A percentile compares a stretch with the other conserved stretches of the same genome.
Conservation (phyloP, 2,888 invertebrate genomes). For the Oscheius sp. region DNA sequence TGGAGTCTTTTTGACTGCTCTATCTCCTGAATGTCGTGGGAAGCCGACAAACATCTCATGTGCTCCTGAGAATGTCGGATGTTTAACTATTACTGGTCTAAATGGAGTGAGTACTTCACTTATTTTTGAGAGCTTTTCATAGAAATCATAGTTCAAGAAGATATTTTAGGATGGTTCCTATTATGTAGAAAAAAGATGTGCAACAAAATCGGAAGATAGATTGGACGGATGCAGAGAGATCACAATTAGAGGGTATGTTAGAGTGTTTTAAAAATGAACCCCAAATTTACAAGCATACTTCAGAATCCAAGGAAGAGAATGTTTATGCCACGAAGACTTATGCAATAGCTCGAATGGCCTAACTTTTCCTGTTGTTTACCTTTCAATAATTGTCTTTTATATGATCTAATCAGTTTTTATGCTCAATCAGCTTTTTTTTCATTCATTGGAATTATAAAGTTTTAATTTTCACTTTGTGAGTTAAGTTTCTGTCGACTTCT, state of each 20-base stretch:
- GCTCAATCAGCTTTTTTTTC: background rate
- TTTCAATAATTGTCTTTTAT: background rate
- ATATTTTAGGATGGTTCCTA: constrained; percentile 38
- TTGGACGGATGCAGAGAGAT: constrained; percentile 42
- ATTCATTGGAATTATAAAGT: background rate
- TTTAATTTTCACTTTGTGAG: constrained; percentile 16
- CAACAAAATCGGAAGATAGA: constrained; percentile 37
- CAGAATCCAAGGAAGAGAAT: constrained; percentile 40
- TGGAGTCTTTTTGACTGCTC: constrained; percentile 46
- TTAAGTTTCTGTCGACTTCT: constrained; percentile 15
- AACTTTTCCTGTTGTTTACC: background rate
- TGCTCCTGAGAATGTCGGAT: constrained; percentile 43
- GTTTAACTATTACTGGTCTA: constrained; percentile 39
- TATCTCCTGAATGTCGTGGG: constrained; percentile 42
- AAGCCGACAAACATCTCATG: constrained; percentile 39
- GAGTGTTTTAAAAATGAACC: too few relatives aligned
- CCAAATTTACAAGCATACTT: background rate
- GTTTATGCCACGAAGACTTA: constrained; percentile 36
- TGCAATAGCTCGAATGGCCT: constrained; percentile 30
- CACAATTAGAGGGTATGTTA: constrained; percentile 39
- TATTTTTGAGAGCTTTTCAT: background rate
- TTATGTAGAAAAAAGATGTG: constrained; percentile 49
- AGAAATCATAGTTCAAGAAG: background rate
- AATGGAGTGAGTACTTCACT: constrained; percentile 32
- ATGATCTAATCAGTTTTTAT: background rate